Evolutionary conservation across 2,888 invertebrate genomes (phyloP).

Genomic region (Drosophila atroscutellata): DNA sequence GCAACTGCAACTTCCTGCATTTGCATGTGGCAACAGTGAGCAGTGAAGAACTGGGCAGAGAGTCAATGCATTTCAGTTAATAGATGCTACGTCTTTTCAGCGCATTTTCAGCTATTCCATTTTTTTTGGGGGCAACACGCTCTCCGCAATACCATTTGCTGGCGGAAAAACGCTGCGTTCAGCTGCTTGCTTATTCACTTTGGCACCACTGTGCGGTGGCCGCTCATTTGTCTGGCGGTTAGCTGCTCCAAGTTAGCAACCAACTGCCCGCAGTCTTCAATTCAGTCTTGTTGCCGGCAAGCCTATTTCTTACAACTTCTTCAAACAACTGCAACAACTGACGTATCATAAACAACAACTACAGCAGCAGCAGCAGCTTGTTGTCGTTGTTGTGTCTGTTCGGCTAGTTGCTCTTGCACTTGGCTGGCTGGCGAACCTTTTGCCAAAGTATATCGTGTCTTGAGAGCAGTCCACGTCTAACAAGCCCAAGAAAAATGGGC

Average conservation of each 20-base stretch:
- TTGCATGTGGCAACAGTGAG: slow-evolving; percentile 58
- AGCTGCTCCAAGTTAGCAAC: slow-evolving; percentile 22
- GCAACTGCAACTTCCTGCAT: slow-evolving; percentile 74
- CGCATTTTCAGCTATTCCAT: slow-evolving; percentile 63
- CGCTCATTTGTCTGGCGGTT: slow-evolving; percentile 61
- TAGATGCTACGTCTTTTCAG: slow-evolving; percentile 51
- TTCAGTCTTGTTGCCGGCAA: slow-evolving; percentile 42
- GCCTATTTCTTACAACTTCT: slow-evolving; percentile 81
- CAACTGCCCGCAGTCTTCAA: slow-evolving; percentile 29
- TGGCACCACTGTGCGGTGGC: slow-evolving; percentile 59
- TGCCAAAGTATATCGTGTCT: slow-evolving; percentile 71
- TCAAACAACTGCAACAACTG: slow-evolving; percentile 76
- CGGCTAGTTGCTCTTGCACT: slow-evolving; percentile 59
- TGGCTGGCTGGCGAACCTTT: slow-evolving; percentile 71
- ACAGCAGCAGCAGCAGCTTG: slow-evolving; percentile 47
- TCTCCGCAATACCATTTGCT: not conserved
- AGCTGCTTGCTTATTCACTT: not conserved
- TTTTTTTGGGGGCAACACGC: slow-evolving; percentile 5
- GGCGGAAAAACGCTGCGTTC: not conserved
- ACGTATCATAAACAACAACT: slow-evolving; percentile 70
- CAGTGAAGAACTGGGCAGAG: slow-evolving; percentile 26
- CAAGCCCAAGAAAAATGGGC: slow-evolving; percentile 84
- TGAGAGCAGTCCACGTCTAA: slow-evolving; percentile 73
- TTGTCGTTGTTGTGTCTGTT: slow-evolving; percentile 30
- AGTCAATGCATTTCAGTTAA: slow-evolving; percentile 54